Base-by-base conservation (phyloP, 2,888 invertebrate species). In the Listrodromus nycthemerus region DNA sequence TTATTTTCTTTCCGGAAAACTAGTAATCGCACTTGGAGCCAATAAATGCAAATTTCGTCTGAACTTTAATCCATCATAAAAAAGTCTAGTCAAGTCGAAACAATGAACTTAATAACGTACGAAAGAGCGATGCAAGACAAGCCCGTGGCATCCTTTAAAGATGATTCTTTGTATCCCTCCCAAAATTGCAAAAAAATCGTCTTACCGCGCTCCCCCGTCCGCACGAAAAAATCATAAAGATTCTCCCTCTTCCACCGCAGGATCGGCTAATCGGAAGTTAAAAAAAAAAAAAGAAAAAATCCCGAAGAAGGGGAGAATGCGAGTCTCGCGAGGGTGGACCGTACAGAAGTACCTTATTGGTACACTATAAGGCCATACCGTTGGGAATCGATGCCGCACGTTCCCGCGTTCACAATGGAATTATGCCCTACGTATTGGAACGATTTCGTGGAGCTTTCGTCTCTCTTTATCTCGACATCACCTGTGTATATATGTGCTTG, bases 391-490 rank as follows among this genome's bases (percentile, higher is more conserved):
- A 88, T 86, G 74, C 80, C 67, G 76, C 69, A 77, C 71, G 74
- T 61, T 81, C 73, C 69, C 76, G 67, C 85, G 83, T 79, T 89
- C 85, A 91, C 91, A 91, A 91, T 91, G 88, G 90, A 90, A 90
- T 91, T 90, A 90, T 90, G 88, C 87, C 85, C 88, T 87, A 89
- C 89, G 89, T 89, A 91, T 92, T 88, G 89, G 89, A 88, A 88
- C 86, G 86, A 88, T 88, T 87, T 87, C 86, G 86, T 86, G 87
- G 87, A 87, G 86, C 85, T 85, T 83, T 27, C 55, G 33, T 66
- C 67, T 65, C 58, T 52, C 50, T 63, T 50, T 33, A 16, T 66
- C 65, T 66, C 55, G n/a, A 37, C 45, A 33, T n/a, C 67, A 55
- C 45, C 45, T 52, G 2, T 67, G 52, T 75, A 50, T 88, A 89